Evolutionary conservation across 2,888 invertebrate species (phyloP).

Genomic region (Prenolepis imparis): DNA sequence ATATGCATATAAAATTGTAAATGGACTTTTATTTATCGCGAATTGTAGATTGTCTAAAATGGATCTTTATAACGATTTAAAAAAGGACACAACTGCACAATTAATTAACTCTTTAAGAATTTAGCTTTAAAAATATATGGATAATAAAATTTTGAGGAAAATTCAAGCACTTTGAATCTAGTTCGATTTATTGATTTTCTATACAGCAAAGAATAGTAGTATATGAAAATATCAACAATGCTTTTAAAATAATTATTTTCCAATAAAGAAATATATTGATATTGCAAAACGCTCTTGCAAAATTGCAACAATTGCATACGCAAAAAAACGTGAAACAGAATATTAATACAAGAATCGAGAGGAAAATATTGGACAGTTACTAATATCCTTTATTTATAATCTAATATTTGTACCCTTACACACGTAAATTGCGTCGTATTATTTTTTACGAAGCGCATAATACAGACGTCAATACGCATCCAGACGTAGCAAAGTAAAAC

Average conservation of each 20-base stretch:
- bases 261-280: neutral
- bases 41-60: neutral
- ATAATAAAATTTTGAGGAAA: neutral
- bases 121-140: neutral
- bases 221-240: conserved; percentile 12
- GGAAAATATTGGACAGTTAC: neutral
- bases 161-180: neutral
- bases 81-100: no score
- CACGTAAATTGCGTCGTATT: neutral
- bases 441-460: neutral
- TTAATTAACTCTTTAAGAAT: conserved; percentile 1
- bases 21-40: neutral
- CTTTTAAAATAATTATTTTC: conserved; percentile 38
- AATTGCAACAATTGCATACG: neutral
- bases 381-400: neutral
- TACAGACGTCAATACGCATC: neutral
- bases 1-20: neutral
- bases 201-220: neutral
- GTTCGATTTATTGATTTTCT: conserved; percentile 19
- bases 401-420: neutral
- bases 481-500: neutral
- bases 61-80: neutral
- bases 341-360: neutral
- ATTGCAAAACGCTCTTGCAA: neutral
- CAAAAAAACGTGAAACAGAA: neutral